Base-by-base conservation (phyloP, 2,888 invertebrate species). In the Chesias legatella region DNA sequence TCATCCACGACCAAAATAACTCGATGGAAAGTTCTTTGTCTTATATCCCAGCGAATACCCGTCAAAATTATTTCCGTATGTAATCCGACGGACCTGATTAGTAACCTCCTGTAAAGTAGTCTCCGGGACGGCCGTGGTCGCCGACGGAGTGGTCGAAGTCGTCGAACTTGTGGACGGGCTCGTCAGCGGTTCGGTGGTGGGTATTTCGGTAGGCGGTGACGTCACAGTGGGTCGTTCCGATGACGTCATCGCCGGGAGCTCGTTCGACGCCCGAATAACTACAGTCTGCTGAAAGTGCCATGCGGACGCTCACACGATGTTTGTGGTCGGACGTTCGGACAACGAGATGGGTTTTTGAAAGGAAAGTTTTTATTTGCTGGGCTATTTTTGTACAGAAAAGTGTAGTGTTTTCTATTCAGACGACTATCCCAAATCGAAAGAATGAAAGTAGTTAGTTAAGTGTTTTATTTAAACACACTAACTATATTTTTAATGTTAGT, bases 241-340 rank as follows among this genome's bases (percentile, higher is more conserved):
- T 32, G 79, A 68, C 41, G 80, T 68, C 56, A 73, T 51, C 58
- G 63, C 63, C 8, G 79, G 85, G 38, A 79, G 65, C 69, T 84
- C 85, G 72, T 82, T 81, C 53, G 88, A 82, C 56, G 78, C 82
- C 58, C 81, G 83, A 60, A 88, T 86, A 71, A 83, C 79, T 65
- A 88, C 84, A 49, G 88, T 88, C 73, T 85, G 88, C 88, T 88
- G 88, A 86, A 88, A 85, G 86, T 84, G 85, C 78, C 85, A 85
- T 85, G 86, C 86, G 67, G 75, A 80, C 79, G 76, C 85, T 83
- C 84, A 85, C 86, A 82, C 78, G 69, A 69, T 71, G 83, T 83
- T 73, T 62, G 71, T 73, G 74, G 63, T 65, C 56, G 61, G 63
- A 74, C 73, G 72, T 60, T 58, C 65, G 68, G 76, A 81, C 74